A percentile compares a stretch with the other conserved stretches of the same genome.
Evolutionary conservation across 2,888 invertebrate species (phyloP).

Genomic region (Scaptomyza parva): DNA sequence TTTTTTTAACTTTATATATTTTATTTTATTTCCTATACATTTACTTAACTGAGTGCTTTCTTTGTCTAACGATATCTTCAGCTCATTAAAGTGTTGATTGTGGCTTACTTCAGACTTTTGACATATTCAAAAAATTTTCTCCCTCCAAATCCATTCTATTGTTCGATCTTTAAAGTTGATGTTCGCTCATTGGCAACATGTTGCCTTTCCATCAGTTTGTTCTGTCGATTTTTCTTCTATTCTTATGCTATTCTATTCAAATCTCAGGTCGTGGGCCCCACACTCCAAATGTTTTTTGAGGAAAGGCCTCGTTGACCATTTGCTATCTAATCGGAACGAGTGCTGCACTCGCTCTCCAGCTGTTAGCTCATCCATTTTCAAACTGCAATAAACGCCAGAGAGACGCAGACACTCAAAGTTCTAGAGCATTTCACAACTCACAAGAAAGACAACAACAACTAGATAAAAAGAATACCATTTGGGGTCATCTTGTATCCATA

Average conservation of each 20-base stretch:
- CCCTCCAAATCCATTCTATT: slow-evolving; percentile 22
- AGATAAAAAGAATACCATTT: slow-evolving; percentile 26
- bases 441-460: background rate
- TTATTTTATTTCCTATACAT: slow-evolving; percentile 17
- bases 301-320: slow-evolving; percentile 52
- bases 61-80: slow-evolving; percentile 24
- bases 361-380: slow-evolving; percentile 76
- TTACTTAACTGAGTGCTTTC: slow-evolving; percentile 8
- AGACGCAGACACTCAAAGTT: slow-evolving; percentile 14
- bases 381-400: slow-evolving; percentile 67
- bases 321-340: slow-evolving; percentile 73
- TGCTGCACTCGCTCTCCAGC: slow-evolving; percentile 75
- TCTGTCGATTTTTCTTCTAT: too few species aligned
- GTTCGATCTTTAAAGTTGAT: slow-evolving; percentile 25
- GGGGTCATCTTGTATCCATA: slow-evolving; percentile 46
- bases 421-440: slow-evolving; percentile 39
- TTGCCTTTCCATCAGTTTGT: slow-evolving; percentile 15
- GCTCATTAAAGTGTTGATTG: slow-evolving; percentile 45
- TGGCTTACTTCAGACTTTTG: slow-evolving; percentile 15
- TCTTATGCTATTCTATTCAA: too few species aligned
- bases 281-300: background rate
- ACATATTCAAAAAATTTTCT: slow-evolving; percentile 37
- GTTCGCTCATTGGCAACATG: slow-evolving; percentile 58
- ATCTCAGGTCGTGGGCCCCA: slow-evolving; percentile 1
- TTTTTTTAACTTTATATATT: slow-evolving; percentile 4